Evolutionary conservation across 1,140 invertebrate genomes (phyloP).

Genomic region (Helicoverpa zea): DNA sequence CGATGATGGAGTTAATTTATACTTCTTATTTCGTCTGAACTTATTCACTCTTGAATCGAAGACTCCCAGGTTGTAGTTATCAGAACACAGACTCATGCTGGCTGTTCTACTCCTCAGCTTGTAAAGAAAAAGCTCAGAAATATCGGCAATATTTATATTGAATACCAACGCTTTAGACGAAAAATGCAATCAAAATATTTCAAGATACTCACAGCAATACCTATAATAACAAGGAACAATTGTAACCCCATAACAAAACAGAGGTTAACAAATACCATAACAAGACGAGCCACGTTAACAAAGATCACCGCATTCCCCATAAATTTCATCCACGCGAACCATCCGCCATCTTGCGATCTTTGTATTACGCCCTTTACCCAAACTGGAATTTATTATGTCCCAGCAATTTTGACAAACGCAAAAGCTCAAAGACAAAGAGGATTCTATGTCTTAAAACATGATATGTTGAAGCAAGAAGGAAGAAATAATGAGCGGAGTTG

Average conservation of each 20-base stretch:
- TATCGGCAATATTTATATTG: no score
- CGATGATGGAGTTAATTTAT: no score
- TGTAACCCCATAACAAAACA: not conserved
- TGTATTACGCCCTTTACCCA: slow-evolving; percentile 32
- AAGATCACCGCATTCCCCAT: not conserved
- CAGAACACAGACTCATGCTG: no score
- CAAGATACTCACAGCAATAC: no score
- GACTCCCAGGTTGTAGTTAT: no score
- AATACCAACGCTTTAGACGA: no score
- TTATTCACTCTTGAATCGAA: no score
- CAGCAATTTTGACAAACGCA: slow-evolving; percentile 45
- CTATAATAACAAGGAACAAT: not conserved
- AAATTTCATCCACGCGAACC: slow-evolving; percentile 26
- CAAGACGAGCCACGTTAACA: not conserved
- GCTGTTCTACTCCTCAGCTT: no score
- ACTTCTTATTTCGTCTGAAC: no score
- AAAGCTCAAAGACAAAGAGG: slow-evolving; percentile 35
- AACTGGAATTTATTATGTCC: slow-evolving; percentile 39
- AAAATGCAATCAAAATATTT: not conserved
- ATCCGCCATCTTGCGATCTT: slow-evolving; percentile 34
- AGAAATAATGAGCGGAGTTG: no score
- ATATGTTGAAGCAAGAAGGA: not conserved
- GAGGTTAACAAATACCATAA: not conserved
- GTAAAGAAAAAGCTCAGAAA: no score
- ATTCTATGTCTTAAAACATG: slow-evolving; percentile 21